Percentiles rank a stretch among this genome's conserved stretches.
Evolutionary conservation across 2,113 vertebrate genomes (phyloP).

Genomic region (Rynchops niger): DNA sequence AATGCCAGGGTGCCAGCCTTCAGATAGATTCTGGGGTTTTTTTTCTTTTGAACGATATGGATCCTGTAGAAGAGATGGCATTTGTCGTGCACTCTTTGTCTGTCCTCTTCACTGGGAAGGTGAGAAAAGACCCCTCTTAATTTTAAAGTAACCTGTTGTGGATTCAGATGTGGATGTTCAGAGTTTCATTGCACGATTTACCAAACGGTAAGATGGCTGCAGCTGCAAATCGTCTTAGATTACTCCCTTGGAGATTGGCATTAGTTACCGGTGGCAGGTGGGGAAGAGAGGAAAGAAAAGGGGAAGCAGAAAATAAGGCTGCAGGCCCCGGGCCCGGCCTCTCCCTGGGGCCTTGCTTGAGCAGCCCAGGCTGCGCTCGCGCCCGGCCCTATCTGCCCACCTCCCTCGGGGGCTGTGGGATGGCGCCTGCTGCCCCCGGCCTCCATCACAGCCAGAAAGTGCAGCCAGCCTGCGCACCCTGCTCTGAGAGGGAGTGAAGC

Average conservation of each 20-base stretch:
- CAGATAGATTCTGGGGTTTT: background rate
- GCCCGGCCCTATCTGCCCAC: too few relatives aligned
- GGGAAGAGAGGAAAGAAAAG: background rate
- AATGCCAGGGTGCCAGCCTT: background rate
- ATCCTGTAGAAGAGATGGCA: background rate
- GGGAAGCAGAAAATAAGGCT: background rate
- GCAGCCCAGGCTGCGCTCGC: background rate
- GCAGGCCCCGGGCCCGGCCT: accelerated
- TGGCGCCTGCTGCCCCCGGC: background rate
- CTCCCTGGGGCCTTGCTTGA: too few relatives aligned
- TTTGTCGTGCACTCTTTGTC: background rate
- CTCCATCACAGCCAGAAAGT: too few relatives aligned
- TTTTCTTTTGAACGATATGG: background rate
- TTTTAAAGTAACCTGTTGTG: background rate
- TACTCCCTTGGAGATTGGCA: background rate
- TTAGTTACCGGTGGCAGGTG: background rate
- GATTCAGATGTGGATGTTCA: background rate
- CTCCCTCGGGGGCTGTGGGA: background rate
- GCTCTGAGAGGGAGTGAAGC: background rate
- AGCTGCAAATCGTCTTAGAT: background rate
- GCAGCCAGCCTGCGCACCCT: accelerated
- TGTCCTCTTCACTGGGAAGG: background rate
- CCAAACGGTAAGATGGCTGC: background rate
- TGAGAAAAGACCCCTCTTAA: background rate
- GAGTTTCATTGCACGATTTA: background rate